phyloP scores from a whole-genome alignment of 1,140 invertebrate genomes.

The Gryon sp. region DNA sequence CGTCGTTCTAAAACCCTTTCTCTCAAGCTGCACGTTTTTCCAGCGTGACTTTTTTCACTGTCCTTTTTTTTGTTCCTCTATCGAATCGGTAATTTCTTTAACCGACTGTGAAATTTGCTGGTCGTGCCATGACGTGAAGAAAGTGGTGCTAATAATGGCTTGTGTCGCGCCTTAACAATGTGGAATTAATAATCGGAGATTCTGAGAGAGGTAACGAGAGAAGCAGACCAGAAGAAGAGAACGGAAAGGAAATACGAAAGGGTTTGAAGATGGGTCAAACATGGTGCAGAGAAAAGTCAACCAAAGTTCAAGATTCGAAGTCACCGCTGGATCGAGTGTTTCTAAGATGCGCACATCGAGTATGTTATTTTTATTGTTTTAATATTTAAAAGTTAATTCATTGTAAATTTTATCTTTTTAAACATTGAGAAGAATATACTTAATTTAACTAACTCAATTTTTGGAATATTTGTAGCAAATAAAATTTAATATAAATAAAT shows the following conservation, averaged over 20 bases:
- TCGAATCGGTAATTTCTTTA: constrained; percentile 33
- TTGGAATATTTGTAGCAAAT: no score
- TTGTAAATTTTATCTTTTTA: no score
- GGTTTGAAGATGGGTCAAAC: constrained; percentile 75
- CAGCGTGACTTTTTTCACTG: background rate
- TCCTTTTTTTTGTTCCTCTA: constrained; percentile 15
- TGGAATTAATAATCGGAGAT: constrained; percentile 37
- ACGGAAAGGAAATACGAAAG: constrained; percentile 1
- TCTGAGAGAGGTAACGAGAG: constrained; percentile 13
- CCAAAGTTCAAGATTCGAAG: constrained; percentile 77
- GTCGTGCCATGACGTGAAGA: constrained; percentile 70
- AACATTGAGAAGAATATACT: no score
- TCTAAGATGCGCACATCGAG: constrained; percentile 75
- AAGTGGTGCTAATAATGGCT: constrained; percentile 57
- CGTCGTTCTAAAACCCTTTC: constrained; percentile 42
- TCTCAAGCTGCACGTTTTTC: constrained; percentile 14
- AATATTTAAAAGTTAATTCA: no score
- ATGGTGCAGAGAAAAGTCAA: constrained; percentile 76
- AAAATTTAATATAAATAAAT: no score
- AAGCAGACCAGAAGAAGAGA: no score
- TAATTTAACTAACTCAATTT: no score
- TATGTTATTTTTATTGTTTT: no score
- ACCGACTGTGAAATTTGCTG: constrained; percentile 50
- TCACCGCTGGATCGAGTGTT: constrained; percentile 77
- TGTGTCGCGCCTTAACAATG: constrained; percentile 37